Percentiles rank a stretch among this genome's conserved stretches.
Evolutionary conservation across 2,797 vertebrate genomes (phyloP).

Genomic region (Diplodus puntazzo): DNA sequence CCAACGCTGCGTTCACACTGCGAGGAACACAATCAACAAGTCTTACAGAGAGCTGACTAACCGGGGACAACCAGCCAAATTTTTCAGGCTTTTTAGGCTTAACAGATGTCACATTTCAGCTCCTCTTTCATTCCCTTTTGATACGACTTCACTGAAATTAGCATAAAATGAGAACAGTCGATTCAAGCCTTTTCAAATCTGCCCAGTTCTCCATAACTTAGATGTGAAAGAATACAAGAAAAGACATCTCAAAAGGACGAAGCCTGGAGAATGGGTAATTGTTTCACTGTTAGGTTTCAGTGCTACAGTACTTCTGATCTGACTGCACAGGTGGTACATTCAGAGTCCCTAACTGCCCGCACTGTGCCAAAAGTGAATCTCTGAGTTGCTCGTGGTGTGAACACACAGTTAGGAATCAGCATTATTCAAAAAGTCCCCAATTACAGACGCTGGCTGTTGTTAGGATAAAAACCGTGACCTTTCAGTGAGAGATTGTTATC

Average conservation of each 20-base stretch:
- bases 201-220: background rate
- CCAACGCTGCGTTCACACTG: constrained; percentile 23
- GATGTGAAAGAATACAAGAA: background rate
- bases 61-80: background rate
- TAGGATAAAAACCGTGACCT: background rate
- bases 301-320: background rate
- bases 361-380: background rate
- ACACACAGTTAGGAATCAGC: background rate
- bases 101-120: constrained; percentile 10
- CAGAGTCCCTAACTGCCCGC: background rate
- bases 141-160: background rate
- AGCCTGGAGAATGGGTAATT: background rate
- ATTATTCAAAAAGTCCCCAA: background rate
- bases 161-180: background rate
- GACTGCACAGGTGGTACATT: background rate
- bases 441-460: background rate
- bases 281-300: background rate
- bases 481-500: background rate
- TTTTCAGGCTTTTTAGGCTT: constrained; percentile 1
- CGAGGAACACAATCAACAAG: constrained; percentile 33
- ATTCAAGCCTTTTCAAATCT: constrained; percentile 7
- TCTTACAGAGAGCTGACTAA: constrained; percentile 12
- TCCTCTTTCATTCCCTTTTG: constrained; percentile 11
- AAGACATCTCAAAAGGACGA: background rate
- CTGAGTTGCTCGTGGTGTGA: background rate